These are phyloP conservation scores for Gymnothorax javanicus DNA, from an alignment of 2,797 vertebrate species.

Conservation along the genomic window DNA sequence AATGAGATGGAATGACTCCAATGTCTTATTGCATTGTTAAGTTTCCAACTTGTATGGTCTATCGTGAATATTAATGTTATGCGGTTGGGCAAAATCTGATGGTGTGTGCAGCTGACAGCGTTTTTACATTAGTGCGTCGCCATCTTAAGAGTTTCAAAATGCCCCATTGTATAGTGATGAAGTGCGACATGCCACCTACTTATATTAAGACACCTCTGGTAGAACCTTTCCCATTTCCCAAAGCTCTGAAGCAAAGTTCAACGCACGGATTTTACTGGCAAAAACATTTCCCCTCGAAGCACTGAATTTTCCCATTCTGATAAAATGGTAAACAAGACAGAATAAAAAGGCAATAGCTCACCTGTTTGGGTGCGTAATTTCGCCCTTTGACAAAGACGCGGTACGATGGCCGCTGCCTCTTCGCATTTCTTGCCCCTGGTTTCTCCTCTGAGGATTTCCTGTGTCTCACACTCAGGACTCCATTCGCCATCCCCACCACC, in stretches of 20 bases:
- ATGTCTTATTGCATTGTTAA: no score
- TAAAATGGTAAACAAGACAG: neutral
- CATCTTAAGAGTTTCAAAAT: no score
- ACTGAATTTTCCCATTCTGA: neutral
- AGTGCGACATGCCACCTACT: neutral
- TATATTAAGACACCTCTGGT: neutral
- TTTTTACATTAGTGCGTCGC: no score
- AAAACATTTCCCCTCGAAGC: neutral
- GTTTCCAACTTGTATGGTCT: no score
- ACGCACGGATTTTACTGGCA: neutral
- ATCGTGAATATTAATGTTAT: no score
- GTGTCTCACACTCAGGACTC: slow-evolving; percentile 89
- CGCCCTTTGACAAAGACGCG: slow-evolving; percentile 88
- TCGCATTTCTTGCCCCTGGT: slow-evolving; percentile 60
- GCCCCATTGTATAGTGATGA: no score
- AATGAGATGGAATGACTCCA: no score
- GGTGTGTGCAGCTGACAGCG: no score
- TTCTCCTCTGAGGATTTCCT: slow-evolving; percentile 79
- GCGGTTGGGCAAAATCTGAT: no score
- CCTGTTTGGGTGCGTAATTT: slow-evolving; percentile 87
- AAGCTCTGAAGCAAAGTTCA: neutral
- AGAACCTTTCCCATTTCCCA: neutral
- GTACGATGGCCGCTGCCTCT: slow-evolving; percentile 76
- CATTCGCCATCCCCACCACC: slow-evolving; percentile 93
- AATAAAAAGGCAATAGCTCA: slow-evolving; percentile 37